Base-by-base conservation (phyloP, 2,113 vertebrate genomes). In the Micronycteris hirsuta region DNA sequence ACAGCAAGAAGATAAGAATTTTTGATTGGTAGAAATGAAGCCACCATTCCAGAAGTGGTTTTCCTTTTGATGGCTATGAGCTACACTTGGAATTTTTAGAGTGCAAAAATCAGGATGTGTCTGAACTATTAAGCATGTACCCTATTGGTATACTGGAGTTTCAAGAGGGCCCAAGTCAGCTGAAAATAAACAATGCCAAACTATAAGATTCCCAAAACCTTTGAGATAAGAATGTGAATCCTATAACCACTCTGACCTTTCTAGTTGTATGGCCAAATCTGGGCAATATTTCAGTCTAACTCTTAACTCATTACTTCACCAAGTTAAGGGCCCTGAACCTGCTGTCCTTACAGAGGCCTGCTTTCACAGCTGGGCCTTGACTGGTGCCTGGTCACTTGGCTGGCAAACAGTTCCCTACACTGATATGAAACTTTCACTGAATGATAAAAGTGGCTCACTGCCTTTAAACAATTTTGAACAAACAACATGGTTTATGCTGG, bases 101-200 rank as follows among this genome's bases (percentile, higher is more conserved):
- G 41, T 52, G 22, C 38, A 91, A 54, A 91, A 11, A 36, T 67
- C 28, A 96, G 43, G 17, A 83, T 36, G 20, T 47, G 54, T 56
- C 70, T 84, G 67, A 86, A 76, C 85, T 89, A 83, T 54, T 19
- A 92, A 83, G 15, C 28, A 14, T 63, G 38, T 68, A 26, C 10
- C 11, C 19, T 94, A 41, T 52, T 14, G 36, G 45, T 28, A 58
- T 43, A n/a, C 41, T 89, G 65, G 17, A 73, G n/a, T 84, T 91
- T 45, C 28, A 83, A 86, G 36, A 89, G 8, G 80, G 26, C 41
- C 36, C 19, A 86, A 86, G 74, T 87, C 76, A 49, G 24, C 9
- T 89, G 61, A 85, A 95, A 96, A 86, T 89, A 89, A 91, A 41
- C 33, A 76, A 54, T 41, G 4, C n/a, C 38, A 90, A 96, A 81